A percentile compares a stretch with the other conserved stretches of the same genome.
These are phyloP conservation scores for Triplophysa yarkandensis DNA, from an alignment of 2,797 vertebrate genomes.

Conservation along the genomic window DNA sequence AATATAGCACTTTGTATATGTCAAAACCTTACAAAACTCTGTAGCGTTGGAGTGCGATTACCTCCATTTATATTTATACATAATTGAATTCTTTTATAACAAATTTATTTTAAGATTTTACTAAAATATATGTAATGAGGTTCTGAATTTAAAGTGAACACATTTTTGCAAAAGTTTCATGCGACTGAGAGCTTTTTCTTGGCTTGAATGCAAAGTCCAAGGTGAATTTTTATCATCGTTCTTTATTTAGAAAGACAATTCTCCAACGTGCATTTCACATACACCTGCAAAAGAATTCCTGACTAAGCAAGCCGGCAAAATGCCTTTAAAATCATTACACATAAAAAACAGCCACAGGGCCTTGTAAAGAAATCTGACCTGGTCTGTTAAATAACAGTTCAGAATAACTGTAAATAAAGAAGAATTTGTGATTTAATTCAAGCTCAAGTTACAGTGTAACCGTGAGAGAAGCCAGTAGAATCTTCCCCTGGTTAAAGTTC, in stretches of 20 bases:
- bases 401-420: not conserved
- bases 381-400: conserved; percentile 6
- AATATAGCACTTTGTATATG: too few species aligned
- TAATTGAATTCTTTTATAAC: too few species aligned
- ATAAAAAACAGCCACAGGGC: not conserved
- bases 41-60: too few species aligned
- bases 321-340: conserved; percentile 24
- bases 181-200: not conserved
- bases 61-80: too few species aligned
- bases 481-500: conserved; percentile 1
- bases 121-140: too few species aligned
- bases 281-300: conserved; percentile 25
- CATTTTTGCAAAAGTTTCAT: not conserved
- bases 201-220: not conserved
- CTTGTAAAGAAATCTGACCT: not conserved
- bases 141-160: not conserved
- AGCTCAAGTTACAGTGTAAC: not conserved
- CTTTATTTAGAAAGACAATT: conserved; percentile 23
- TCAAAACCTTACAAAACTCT: too few species aligned
- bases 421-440: not conserved
- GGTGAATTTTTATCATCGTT: conserved; percentile 2
- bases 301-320: conserved; percentile 17
- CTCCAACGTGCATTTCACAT: conserved; percentile 1
- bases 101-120: too few species aligned
- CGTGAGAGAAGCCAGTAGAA: conserved; percentile 17